phyloP scores from a whole-genome alignment of 2,113 vertebrate genomes.

The Campylomormyrus tamandua region DNA sequence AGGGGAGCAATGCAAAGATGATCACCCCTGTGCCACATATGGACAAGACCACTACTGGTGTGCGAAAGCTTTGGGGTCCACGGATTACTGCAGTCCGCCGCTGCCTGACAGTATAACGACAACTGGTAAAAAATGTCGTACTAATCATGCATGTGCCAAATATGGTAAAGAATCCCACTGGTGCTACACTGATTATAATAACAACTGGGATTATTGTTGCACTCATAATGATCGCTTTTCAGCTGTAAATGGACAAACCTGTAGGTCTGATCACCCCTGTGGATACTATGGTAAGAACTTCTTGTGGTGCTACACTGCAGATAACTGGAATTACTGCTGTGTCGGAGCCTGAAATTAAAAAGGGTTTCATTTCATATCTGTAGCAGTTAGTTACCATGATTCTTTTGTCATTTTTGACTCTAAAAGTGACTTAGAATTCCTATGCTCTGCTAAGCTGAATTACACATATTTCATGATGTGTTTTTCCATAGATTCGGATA shows the following conservation, averaged over 20 bases:
- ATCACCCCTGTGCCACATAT: not conserved
- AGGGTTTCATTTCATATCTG: not conserved
- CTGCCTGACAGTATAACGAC: too few relatives aligned
- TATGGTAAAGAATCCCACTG: too few relatives aligned
- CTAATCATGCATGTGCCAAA: too few relatives aligned
- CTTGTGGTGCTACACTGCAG: not conserved
- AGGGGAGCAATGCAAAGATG: not conserved
- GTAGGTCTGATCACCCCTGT: too few relatives aligned
- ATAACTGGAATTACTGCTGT: not conserved
- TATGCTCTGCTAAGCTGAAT: not conserved
- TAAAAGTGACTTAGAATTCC: not conserved
- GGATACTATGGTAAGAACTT: not conserved
- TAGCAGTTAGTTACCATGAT: too few relatives aligned
- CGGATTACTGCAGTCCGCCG: too few relatives aligned
- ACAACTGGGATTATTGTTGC: too few relatives aligned
- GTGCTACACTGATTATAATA: too few relatives aligned
- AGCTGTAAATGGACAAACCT: too few relatives aligned
- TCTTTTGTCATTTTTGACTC: not conserved
- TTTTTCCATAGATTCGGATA: too few relatives aligned
- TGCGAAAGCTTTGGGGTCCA: not conserved
- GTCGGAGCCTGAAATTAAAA: not conserved
- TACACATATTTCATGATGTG: not conserved
- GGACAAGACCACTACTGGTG: not conserved
- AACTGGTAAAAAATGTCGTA: too few relatives aligned
- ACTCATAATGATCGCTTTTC: too few relatives aligned